phyloP scores from a whole-genome alignment of 2,797 vertebrate species.

The Cynopterus sphinx region DNA sequence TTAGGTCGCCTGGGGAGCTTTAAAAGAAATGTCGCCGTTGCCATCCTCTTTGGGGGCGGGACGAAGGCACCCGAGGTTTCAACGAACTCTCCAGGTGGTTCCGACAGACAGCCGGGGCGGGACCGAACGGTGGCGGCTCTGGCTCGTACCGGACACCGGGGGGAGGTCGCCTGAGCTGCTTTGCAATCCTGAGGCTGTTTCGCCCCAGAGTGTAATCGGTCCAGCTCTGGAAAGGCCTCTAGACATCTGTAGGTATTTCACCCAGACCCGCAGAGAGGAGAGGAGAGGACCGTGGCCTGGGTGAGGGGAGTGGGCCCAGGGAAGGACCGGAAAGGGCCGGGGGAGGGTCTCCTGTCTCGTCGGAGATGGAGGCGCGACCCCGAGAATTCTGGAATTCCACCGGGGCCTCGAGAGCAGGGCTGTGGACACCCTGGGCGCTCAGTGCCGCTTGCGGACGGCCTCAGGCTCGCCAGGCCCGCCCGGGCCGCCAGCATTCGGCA shows the following conservation, averaged over 20 bases:
- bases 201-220: slow-evolving; percentile 31
- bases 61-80: not conserved
- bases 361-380: not conserved
- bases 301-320: not conserved
- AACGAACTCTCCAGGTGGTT: not conserved
- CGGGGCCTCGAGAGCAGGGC: not conserved
- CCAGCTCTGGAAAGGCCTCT: slow-evolving; percentile 56
- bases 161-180: not conserved
- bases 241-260: slow-evolving; percentile 3
- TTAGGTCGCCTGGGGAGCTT: not conserved
- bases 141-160: not conserved
- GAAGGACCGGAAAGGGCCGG: not conserved
- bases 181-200: not conserved
- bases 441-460: not conserved
- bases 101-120: not conserved
- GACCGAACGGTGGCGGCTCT: rapidly evolving
- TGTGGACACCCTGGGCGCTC: not conserved
- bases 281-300: not conserved
- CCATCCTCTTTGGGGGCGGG: not conserved
- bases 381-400: not conserved
- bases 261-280: not conserved
- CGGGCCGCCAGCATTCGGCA: slow-evolving; percentile 27
- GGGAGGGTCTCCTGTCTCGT: not conserved
- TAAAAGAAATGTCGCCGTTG: not conserved
- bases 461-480: not conserved